These are phyloP conservation scores for Alligator sinensis DNA, from an alignment of 2,113 vertebrate species.

Conservation along the genomic window DNA sequence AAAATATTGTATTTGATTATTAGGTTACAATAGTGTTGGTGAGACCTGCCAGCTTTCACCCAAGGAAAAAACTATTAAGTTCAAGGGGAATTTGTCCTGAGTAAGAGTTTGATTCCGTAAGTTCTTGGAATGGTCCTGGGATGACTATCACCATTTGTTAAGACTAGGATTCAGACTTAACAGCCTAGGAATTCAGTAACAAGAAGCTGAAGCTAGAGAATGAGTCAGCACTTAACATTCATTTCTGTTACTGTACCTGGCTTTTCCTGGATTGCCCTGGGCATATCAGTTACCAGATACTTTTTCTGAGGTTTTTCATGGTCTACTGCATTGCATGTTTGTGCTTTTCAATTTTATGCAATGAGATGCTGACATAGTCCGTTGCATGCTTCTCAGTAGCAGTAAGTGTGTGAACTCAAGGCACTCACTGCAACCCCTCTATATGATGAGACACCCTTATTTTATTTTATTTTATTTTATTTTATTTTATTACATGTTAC, in stretches of 20 bases:
- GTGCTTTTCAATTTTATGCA: not conserved
- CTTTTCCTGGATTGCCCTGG: constrained; percentile 56
- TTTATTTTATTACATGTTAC: not conserved
- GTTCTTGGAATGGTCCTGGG: constrained; percentile 58
- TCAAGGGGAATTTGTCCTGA: constrained; percentile 60
- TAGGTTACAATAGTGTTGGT: not conserved
- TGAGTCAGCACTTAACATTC: constrained; percentile 8
- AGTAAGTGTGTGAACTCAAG: not conserved
- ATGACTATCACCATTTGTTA: constrained; percentile 40
- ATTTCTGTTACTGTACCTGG: not conserved
- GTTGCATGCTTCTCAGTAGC: not conserved
- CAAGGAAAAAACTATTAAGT: constrained; percentile 55
- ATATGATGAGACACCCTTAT: not conserved
- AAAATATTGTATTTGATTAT: not conserved
- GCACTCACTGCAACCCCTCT: not conserved
- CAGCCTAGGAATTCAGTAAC: constrained; percentile 63
- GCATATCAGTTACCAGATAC: rapidly evolving
- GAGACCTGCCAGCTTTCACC: not conserved
- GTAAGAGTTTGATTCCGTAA: constrained; percentile 28
- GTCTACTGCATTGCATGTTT: not conserved
- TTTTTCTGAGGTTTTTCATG: not conserved
- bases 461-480: not conserved
- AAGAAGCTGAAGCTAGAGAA: not conserved
- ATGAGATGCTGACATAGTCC: not conserved
- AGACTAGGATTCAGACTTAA: not conserved